Conservation (phyloP, 2,797 vertebrate genomes). For the Rhincodon typus region DNA sequence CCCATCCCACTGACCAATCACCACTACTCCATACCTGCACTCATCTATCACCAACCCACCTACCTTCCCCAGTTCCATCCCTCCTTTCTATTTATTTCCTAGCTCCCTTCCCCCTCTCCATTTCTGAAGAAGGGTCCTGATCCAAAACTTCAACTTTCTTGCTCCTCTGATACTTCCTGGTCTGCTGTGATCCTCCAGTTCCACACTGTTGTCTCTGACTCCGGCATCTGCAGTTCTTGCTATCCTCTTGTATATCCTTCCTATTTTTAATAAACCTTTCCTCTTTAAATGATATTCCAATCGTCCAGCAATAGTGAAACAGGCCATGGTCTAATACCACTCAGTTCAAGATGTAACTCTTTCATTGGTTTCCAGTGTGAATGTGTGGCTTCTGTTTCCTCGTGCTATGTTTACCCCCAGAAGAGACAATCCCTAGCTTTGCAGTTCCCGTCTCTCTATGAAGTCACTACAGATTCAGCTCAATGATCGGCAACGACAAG, state of each 20-base stretch:
- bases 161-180: too few relatives aligned
- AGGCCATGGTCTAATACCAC: background rate
- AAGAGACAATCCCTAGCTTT: background rate
- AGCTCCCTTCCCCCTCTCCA: too few relatives aligned
- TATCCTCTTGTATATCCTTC: background rate
- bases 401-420: background rate
- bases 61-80: too few relatives aligned
- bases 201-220: too few relatives aligned
- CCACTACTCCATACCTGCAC: too few relatives aligned
- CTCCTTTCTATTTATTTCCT: too few relatives aligned
- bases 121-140: too few relatives aligned
- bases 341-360: background rate
- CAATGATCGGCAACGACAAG: background rate
- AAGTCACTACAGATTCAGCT: background rate
- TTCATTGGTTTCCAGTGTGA: background rate
- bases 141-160: too few relatives aligned
- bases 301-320: background rate
- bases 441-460: background rate
- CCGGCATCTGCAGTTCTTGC: too few relatives aligned
- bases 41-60: too few relatives aligned
- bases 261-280: background rate
- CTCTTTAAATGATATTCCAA: background rate
- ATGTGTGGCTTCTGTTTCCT: background rate
- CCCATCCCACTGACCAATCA: too few relatives aligned
- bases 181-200: too few relatives aligned